Conservation (phyloP, 2,113 vertebrate species). For the Leucosticte australis region DNA sequence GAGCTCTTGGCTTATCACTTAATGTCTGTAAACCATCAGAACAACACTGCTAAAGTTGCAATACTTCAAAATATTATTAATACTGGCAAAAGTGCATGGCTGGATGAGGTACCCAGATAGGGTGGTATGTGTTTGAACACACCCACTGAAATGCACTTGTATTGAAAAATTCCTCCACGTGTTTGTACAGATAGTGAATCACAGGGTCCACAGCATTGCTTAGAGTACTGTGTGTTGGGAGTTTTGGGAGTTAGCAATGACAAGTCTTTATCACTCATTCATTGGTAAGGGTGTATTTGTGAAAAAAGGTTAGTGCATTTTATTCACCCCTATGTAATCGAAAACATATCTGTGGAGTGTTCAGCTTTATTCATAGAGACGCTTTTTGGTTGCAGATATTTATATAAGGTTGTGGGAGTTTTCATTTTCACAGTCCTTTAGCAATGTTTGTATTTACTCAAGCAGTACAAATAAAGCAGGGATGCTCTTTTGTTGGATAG, state of each 20-base stretch:
- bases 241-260: constrained; percentile 10
- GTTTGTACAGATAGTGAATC: constrained; percentile 18
- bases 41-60: neutral
- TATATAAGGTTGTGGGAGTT: neutral
- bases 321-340: neutral
- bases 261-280: neutral
- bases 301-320: neutral
- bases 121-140: neutral
- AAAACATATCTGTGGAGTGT: neutral
- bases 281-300: neutral
- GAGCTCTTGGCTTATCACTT: neutral
- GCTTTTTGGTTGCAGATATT: neutral
- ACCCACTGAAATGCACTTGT: neutral
- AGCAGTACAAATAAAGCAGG: neutral
- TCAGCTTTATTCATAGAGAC: neutral
- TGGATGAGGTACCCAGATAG: neutral
- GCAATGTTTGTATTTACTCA: neutral
- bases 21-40: neutral
- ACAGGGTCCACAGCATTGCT: neutral
- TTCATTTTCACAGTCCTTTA: neutral
- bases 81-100: neutral
- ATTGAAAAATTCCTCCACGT: constrained; percentile 26
- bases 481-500: neutral
- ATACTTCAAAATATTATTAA: neutral
- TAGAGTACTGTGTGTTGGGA: neutral